Evolutionary conservation across 2,797 vertebrate genomes (phyloP).

Genomic region (Ctenochaetus hawaiiensis): DNA sequence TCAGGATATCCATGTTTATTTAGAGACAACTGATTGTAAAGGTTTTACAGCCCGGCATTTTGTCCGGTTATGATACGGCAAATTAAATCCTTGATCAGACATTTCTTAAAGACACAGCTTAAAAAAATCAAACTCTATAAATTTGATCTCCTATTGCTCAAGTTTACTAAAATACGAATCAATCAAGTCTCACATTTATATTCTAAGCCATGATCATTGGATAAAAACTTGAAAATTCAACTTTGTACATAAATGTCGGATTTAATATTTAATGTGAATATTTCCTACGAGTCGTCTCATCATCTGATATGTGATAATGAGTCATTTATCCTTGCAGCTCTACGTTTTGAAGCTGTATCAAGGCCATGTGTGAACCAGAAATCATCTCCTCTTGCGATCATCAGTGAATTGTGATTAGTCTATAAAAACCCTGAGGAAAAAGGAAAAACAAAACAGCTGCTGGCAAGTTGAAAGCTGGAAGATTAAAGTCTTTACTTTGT

Average conservation of each 20-base stretch:
- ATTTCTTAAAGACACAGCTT: neutral
- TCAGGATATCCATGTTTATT: slow-evolving; percentile 32
- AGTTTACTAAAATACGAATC: slow-evolving; percentile 1
- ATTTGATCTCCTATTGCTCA: neutral
- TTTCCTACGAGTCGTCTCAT: slow-evolving; percentile 5
- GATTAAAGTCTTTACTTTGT: slow-evolving; percentile 36
- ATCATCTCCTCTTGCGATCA: slow-evolving; percentile 27
- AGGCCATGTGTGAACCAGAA: slow-evolving; percentile 28
- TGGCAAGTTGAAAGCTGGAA: slow-evolving; percentile 34
- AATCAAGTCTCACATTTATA: neutral
- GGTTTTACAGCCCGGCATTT: slow-evolving; percentile 17
- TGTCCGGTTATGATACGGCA: neutral
- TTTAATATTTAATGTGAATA: neutral
- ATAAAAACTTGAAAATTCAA: slow-evolving; percentile 15
- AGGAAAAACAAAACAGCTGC: slow-evolving; percentile 27
- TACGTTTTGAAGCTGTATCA: slow-evolving; percentile 28
- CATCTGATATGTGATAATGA: slow-evolving; percentile 13
- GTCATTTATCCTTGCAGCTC: slow-evolving; percentile 19
- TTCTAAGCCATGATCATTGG: neutral
- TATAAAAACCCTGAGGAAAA: slow-evolving; percentile 13
- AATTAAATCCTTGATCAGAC: slow-evolving; percentile 7
- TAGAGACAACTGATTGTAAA: slow-evolving; percentile 4
- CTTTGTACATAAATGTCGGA: slow-evolving; percentile 4
- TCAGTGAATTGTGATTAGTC: slow-evolving; percentile 34
- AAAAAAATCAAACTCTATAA: neutral